Base-by-base conservation (phyloP, 2,888 invertebrate genomes). In the Empis livida region DNA sequence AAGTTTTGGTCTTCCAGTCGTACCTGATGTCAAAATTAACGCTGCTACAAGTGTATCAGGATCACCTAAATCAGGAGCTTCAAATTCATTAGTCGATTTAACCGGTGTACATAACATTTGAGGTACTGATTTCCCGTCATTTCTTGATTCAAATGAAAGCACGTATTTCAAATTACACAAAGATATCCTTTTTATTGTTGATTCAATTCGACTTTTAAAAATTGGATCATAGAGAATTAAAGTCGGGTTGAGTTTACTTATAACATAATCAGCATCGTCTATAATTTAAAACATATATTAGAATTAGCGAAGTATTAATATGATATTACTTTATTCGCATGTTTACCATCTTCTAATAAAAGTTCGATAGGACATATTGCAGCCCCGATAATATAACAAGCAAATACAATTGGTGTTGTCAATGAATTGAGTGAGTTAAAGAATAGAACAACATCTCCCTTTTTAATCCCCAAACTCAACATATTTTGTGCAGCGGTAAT, bases 1-100 rank as follows among this genome's bases (percentile, higher is more conserved):
- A 9, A 44, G 10, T 42, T 48, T 48, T 35, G 47, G 47, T 32
- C 10, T 32, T n/a, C 47, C 47, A 5, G 23, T 44, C 3, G 44
- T 40, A 11, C 47, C 47, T 5, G 43, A 47, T 23, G 47, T 43
- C 13, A 43, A 44, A n/a, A 47, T 13, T n/a, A 44, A 23, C 13
- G 15, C 10, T 14, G 16, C 16, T 6, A 31, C 13, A 13, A 41
- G 10, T 17, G 30, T 32, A 13, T 14, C 11, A 6, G 44, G 44
- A 44, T 44, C 11, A 27, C 27, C 42, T 15, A 30, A 16, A 15
- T 48, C 35, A 2, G 42, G 31, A 10, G n/a, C 5, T 14, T 44
- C 1, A 38, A 44, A 35, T 11, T 44, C 10, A 10, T 37, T 11
- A 13, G 17, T 32, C 5, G 31, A 14, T 1, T 42, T 27, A 9